phyloP scores from a whole-genome alignment of 2,797 vertebrate species.

The Sebastes aleutianus region DNA sequence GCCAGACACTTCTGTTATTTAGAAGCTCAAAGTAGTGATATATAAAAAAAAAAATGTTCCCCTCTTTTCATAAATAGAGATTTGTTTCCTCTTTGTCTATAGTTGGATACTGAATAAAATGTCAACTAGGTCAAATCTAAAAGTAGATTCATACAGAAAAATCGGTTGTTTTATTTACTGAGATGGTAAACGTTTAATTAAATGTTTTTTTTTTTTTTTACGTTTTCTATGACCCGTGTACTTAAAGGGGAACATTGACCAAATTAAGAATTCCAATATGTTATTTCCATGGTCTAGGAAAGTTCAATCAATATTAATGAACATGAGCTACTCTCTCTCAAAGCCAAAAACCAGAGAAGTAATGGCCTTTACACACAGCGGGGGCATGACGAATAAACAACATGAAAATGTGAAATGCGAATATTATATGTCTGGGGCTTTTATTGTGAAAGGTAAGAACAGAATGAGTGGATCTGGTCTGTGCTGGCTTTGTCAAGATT shows the following conservation, averaged over 20 bases:
- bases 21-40: background rate
- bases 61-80: slow-evolving; percentile 50
- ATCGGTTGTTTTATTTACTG: background rate
- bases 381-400: too few relatives aligned
- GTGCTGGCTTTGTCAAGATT: too few relatives aligned
- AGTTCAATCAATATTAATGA: too few relatives aligned
- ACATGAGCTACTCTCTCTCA: too few relatives aligned
- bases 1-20: slow-evolving; percentile 62
- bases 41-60: slow-evolving; percentile 37
- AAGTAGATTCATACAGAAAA: background rate
- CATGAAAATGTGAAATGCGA: too few relatives aligned
- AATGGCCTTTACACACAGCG: too few relatives aligned
- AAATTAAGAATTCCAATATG: too few relatives aligned
- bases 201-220: background rate
- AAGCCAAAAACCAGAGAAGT: too few relatives aligned
- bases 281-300: too few relatives aligned
- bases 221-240: background rate
- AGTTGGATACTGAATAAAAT: slow-evolving; percentile 36
- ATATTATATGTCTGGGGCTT: too few relatives aligned
- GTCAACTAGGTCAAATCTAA: slow-evolving; percentile 28
- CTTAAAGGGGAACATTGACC: background rate
- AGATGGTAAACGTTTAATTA: background rate
- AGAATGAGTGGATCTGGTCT: too few relatives aligned
- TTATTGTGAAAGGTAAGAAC: too few relatives aligned
- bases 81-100: slow-evolving; percentile 47